Evolutionary conservation across 2,113 vertebrate genomes (phyloP).

Genomic region (Pycnonotus jocosus): DNA sequence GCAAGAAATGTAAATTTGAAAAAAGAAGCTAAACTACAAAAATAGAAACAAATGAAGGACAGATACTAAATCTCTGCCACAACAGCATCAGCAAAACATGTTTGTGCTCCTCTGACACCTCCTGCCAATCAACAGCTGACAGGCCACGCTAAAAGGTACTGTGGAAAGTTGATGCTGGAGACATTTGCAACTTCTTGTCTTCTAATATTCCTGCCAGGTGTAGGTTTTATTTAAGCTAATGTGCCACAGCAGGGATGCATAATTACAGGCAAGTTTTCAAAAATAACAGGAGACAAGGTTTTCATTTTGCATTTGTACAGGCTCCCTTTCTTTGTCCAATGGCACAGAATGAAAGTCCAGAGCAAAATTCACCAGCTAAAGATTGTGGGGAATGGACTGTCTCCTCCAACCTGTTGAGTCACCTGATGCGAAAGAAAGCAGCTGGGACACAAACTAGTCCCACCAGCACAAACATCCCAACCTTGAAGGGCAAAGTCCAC

Average conservation of each 20-base stretch:
- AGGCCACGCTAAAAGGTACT: not conserved
- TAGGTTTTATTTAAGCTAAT: not conserved
- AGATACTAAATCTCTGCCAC: not conserved
- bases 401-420: not conserved
- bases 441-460: not conserved
- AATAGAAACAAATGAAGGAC: not conserved
- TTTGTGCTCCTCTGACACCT: not conserved
- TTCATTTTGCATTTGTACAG: not conserved
- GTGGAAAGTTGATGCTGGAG: not conserved
- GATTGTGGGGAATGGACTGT: not conserved
- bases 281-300: not conserved
- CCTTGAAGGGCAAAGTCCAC: not conserved
- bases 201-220: not conserved
- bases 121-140: not conserved
- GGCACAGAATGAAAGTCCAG: not conserved
- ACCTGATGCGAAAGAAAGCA: not conserved
- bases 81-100: not conserved
- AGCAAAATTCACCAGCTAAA: not conserved
- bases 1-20: not conserved
- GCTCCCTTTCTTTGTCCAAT: not conserved
- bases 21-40: not conserved
- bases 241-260: not conserved
- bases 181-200: not conserved
- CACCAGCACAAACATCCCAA: not conserved
- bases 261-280: conserved; percentile 4